These are phyloP conservation scores for Fregata magnificens DNA, from an alignment of 2,113 vertebrate species.

Conservation along the genomic window DNA sequence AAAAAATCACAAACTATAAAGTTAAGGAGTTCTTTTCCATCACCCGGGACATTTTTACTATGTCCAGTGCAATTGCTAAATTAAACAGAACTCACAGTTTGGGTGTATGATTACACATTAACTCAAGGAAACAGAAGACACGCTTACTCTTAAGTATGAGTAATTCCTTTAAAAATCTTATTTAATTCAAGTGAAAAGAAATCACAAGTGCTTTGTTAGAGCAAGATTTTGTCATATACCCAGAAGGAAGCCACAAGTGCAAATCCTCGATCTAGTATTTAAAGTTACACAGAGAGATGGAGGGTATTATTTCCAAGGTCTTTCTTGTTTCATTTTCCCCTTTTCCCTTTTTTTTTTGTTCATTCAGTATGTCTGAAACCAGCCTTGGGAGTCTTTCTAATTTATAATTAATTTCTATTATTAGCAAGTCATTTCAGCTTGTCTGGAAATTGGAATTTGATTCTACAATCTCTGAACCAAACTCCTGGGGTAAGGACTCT, in stretches of 20 bases:
- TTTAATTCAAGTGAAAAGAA: background rate
- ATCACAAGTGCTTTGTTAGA: background rate
- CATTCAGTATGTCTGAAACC: background rate
- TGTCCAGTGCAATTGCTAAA: background rate
- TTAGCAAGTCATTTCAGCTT: conserved; percentile 34
- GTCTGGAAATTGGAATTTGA: conserved; percentile 2
- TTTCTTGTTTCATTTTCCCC: background rate
- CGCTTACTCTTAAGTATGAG: background rate
- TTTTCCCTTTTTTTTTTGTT: background rate
- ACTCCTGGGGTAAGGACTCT: background rate
- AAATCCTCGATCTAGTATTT: background rate
- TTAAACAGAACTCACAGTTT: background rate
- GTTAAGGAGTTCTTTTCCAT: background rate
- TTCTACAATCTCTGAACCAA: background rate
- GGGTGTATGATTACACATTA: background rate
- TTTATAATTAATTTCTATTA: conserved; percentile 62
- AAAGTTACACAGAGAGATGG: background rate
- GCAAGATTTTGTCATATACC: background rate
- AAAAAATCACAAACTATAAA: background rate
- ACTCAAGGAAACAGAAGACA: background rate
- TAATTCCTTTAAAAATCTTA: background rate
- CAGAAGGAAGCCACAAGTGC: background rate
- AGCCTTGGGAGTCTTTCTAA: conserved; percentile 9
- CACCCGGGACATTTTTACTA: background rate
- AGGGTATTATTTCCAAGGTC: background rate